Conservation (phyloP, 2,113 vertebrate species). For the Dicentrarchus labrax region DNA sequence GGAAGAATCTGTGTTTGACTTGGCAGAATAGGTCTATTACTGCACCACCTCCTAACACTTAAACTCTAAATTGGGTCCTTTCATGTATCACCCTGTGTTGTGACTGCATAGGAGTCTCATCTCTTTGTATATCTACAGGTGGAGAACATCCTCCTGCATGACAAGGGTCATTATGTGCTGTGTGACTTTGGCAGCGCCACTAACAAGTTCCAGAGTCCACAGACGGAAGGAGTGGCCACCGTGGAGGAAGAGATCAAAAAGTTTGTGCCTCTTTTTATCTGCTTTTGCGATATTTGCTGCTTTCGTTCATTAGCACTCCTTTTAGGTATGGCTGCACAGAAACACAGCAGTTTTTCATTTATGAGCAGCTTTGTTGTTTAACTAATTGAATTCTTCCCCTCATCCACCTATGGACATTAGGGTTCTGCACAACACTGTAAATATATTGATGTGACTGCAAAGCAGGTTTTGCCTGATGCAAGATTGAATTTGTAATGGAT, state of each 20-base stretch:
- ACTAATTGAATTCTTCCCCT: neutral
- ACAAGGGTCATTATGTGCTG: slow-evolving; percentile 97
- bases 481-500: neutral
- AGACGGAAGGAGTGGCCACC: slow-evolving; percentile 91
- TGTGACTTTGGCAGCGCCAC: slow-evolving; percentile 99
- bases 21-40: neutral
- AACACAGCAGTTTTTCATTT: slow-evolving; percentile 2
- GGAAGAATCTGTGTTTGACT: neutral
- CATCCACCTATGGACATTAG: neutral
- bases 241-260: slow-evolving; percentile 99
- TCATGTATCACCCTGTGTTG: neutral
- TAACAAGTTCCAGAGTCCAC: slow-evolving; percentile 97
- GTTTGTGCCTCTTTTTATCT: slow-evolving; percentile 77
- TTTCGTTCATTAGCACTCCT: slow-evolving; percentile 2
- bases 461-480: neutral
- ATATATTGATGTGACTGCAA: slow-evolving; percentile 2
- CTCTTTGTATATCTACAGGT: slow-evolving; percentile 84
- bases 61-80: neutral
- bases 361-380: slow-evolving; percentile 7
- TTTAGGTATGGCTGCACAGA: neutral
- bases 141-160: slow-evolving; percentile 98
- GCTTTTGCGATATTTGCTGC: neutral
- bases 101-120: neutral
- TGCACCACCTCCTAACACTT: neutral
- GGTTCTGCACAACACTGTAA: neutral